Percentiles rank a stretch among this genome's conserved stretches.
Evolutionary conservation across 2,797 vertebrate genomes (phyloP).

Genomic region (Lepilemur ruficaudatus): DNA sequence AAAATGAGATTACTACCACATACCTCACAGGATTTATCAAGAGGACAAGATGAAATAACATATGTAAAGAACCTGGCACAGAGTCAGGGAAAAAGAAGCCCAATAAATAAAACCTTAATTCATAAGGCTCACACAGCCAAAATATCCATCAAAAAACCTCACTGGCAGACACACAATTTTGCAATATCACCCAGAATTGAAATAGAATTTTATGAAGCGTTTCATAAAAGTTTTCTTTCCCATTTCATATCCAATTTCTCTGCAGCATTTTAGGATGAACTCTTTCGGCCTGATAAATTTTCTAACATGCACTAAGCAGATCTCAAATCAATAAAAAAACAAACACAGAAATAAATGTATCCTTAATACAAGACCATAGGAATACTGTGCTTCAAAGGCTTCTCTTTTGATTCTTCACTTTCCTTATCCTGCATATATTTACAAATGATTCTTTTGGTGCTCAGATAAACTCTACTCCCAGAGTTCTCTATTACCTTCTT

Average conservation of each 20-base stretch:
- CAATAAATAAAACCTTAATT: background rate
- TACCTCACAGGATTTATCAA: background rate
- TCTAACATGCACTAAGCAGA: background rate
- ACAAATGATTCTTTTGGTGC: background rate
- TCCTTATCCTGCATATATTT: slow-evolving; percentile 36
- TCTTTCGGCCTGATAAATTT: slow-evolving; percentile 36
- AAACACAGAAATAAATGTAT: slow-evolving; percentile 27
- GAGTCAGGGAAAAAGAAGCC: background rate
- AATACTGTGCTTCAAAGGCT: background rate
- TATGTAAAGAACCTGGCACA: background rate
- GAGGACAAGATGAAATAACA: background rate
- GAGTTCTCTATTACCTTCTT: slow-evolving; percentile 9
- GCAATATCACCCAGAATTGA: background rate
- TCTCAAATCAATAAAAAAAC: slow-evolving; percentile 33
- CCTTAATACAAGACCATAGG: slow-evolving; percentile 17
- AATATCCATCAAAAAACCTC: background rate
- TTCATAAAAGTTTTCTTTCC: slow-evolving; percentile 2
- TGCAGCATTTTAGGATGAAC: slow-evolving; percentile 10
- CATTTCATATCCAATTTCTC: background rate
- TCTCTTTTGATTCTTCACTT: slow-evolving; percentile 8
- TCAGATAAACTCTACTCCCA: slow-evolving; percentile 32
- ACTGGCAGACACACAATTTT: background rate
- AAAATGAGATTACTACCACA: slow-evolving; percentile 30
- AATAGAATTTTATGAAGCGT: slow-evolving; percentile 9
- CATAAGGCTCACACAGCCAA: background rate